A percentile compares a stretch with the other conserved stretches of the same genome.
Evolutionary conservation across 2,113 vertebrate genomes (phyloP).

Genomic region (Galemys pyrenaicus): DNA sequence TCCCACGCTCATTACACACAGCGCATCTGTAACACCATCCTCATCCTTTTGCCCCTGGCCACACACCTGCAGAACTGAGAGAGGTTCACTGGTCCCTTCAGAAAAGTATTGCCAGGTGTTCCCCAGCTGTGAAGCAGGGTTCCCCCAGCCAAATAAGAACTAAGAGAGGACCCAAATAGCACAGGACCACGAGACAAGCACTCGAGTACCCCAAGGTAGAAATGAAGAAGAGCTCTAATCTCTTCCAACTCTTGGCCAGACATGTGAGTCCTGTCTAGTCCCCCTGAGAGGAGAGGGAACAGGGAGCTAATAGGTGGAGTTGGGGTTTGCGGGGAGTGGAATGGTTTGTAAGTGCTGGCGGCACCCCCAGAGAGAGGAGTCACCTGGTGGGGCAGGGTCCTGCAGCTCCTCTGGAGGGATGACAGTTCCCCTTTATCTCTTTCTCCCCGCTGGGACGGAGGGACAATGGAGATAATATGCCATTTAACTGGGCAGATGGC

Average conservation of each 20-base stretch:
- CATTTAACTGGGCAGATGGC: conserved; percentile 82
- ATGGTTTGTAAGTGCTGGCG: background rate
- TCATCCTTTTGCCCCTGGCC: background rate
- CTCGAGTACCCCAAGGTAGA: background rate
- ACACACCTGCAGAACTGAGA: background rate
- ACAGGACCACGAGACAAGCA: background rate
- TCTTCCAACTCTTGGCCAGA: background rate
- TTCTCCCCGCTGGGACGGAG: conserved; percentile 56
- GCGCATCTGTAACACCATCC: background rate
- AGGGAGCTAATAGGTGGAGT: background rate
- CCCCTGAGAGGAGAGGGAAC: background rate
- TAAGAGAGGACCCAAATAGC: background rate
- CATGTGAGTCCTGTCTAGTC: background rate
- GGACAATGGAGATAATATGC: conserved; percentile 78
- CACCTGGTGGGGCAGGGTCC: background rate
- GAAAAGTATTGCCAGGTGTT: background rate
- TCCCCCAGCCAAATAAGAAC: background rate
- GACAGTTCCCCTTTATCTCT: conserved; percentile 47
- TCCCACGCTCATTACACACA: background rate
- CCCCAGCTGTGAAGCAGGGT: no score
- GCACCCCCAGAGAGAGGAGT: background rate
- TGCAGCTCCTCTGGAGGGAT: conserved; percentile 10
- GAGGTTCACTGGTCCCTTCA: background rate
- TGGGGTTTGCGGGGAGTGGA: no score
- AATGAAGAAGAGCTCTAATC: background rate